Evolutionary conservation across 2,888 invertebrate species (phyloP).

Genomic region (Euzetes globulus): DNA sequence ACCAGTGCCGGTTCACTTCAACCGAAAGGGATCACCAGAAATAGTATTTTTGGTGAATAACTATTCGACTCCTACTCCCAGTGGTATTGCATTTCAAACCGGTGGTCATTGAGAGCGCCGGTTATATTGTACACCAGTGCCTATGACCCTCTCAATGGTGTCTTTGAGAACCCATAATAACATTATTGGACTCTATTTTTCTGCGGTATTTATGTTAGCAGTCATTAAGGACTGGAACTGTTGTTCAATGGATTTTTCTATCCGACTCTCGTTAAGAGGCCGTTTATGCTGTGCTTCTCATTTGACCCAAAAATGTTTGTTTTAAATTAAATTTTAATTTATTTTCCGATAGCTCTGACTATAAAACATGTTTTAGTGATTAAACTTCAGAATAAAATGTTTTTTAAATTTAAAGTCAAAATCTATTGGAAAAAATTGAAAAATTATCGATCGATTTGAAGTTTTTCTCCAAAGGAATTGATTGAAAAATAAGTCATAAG

Average conservation of each 20-base stretch:
- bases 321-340: slow-evolving; percentile 1
- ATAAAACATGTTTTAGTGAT: neutral
- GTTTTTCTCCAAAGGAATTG: too few relatives aligned
- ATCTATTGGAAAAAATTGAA: neutral
- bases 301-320: slow-evolving; percentile 17
- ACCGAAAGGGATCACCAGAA: slow-evolving; percentile 20
- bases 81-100: slow-evolving; percentile 27
- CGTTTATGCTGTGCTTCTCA: neutral
- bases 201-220: neutral
- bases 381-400: neutral
- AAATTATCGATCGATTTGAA: neutral
- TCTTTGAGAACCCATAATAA: neutral
- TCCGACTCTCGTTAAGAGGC: neutral
- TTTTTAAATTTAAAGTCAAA: neutral
- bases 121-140: neutral
- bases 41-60: neutral
- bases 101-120: neutral
- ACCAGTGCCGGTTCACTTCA: neutral
- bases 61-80: slow-evolving; percentile 5
- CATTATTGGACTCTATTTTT: slow-evolving; percentile 7
- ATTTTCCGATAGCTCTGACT: neutral
- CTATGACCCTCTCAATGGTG: neutral
- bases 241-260: neutral
- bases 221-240: neutral
- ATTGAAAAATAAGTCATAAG: too few relatives aligned